phyloP scores from a whole-genome alignment of 2,888 invertebrate species.

The Metopia argyrocephala region DNA sequence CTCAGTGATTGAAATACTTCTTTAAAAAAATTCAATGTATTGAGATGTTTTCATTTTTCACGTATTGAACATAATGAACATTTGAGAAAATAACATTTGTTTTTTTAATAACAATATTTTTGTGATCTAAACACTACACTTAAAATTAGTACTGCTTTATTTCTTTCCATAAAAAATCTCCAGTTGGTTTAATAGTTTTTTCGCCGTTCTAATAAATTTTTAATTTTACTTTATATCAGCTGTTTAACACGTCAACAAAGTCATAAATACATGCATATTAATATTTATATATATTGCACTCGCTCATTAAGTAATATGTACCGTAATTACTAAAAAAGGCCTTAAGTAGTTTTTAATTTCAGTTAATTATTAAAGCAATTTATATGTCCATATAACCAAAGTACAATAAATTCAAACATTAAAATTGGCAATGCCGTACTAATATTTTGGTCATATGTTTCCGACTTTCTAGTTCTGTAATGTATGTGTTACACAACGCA shows the following conservation, averaged over 20 bases:
- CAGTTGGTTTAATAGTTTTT: too few relatives aligned
- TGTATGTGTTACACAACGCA: not conserved
- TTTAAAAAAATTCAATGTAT: too few relatives aligned
- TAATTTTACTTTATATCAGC: not conserved
- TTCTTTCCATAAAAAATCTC: too few relatives aligned
- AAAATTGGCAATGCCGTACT: slow-evolving; percentile 30
- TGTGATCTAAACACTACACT: too few relatives aligned
- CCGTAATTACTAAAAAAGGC: not conserved
- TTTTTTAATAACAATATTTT: too few relatives aligned
- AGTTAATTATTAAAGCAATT: not conserved
- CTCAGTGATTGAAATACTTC: too few relatives aligned
- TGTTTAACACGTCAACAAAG: not conserved
- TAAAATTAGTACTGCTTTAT: too few relatives aligned
- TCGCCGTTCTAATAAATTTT: not conserved
- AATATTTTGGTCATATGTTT: slow-evolving; percentile 35
- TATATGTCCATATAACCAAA: not conserved
- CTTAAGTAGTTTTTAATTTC: not conserved
- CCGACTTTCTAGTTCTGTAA: slow-evolving; percentile 5
- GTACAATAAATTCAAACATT: not conserved
- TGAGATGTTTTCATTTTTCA: too few relatives aligned
- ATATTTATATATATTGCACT: not conserved
- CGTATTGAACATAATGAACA: too few relatives aligned
- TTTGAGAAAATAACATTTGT: too few relatives aligned
- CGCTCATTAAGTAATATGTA: not conserved
- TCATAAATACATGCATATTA: not conserved